These are phyloP conservation scores for Sigmodon hispidus DNA, from an alignment of 2,113 vertebrate genomes.

Conservation along the genomic window DNA sequence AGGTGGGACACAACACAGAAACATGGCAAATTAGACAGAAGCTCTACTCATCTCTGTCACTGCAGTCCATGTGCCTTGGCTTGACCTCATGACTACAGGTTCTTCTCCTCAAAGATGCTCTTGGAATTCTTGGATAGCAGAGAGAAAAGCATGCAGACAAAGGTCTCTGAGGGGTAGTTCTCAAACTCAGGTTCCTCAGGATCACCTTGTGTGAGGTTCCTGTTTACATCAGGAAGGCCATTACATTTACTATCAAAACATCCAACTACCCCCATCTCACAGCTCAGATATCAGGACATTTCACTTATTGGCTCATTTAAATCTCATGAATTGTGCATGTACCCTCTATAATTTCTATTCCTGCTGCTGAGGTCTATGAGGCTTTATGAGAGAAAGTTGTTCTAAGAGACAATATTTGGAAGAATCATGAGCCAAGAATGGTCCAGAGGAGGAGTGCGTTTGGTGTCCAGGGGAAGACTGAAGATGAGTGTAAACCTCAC, in stretches of 20 bases:
- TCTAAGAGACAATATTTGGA: background rate
- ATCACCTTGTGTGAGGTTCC: background rate
- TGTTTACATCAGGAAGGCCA: background rate
- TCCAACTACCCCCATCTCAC: accelerated
- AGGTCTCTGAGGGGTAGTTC: background rate
- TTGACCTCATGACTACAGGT: accelerated
- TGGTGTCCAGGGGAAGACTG: accelerated
- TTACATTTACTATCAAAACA: too few relatives aligned
- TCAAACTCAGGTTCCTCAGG: too few relatives aligned
- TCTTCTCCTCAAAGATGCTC: background rate
- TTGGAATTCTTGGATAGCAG: background rate
- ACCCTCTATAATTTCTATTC: background rate
- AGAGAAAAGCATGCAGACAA: background rate
- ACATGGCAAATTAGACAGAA: accelerated
- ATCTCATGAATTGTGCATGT: background rate
- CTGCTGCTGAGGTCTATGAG: accelerated
- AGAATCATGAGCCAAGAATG: background rate
- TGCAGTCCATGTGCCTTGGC: background rate
- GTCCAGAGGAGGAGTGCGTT: background rate
- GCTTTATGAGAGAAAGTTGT: background rate
- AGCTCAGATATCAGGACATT: accelerated
- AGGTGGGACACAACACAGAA: accelerated
- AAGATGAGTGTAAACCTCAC: accelerated
- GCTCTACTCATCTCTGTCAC: accelerated
- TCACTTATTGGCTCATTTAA: background rate